A percentile compares a stretch with the other conserved stretches of the same genome.
Conservation (phyloP, 1,140 invertebrate species). For the Hylaeus volcanicus region DNA sequence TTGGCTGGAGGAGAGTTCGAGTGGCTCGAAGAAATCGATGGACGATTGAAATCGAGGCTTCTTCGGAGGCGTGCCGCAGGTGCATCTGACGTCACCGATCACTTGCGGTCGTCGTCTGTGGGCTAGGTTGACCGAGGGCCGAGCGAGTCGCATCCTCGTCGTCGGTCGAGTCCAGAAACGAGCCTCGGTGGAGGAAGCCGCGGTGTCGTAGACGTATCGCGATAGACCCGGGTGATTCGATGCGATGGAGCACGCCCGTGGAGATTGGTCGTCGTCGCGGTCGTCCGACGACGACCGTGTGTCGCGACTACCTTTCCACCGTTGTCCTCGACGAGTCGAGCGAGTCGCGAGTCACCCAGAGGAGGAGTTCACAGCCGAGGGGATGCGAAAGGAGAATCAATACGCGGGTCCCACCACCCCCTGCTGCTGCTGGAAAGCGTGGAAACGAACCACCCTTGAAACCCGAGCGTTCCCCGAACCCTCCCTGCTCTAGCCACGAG, state of each 20-base stretch:
- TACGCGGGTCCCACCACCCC: slow-evolving; percentile 72
- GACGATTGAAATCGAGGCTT: background rate
- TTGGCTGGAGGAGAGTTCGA: background rate
- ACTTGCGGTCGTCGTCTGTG: slow-evolving; percentile 17
- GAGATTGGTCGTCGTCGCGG: slow-evolving; percentile 35
- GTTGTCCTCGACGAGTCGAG: slow-evolving; percentile 66
- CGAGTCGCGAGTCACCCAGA: slow-evolving; percentile 36
- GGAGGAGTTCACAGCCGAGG: slow-evolving; percentile 53
- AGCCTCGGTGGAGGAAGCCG: no score
- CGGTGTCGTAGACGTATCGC: no score
- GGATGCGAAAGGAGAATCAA: slow-evolving; percentile 76
- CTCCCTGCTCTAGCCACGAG: background rate
- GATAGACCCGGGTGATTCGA: no score
- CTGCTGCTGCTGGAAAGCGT: slow-evolving; percentile 59
- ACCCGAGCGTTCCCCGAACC: slow-evolving; percentile 14
- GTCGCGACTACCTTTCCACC: slow-evolving; percentile 33
- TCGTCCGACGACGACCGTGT: slow-evolving; percentile 48
- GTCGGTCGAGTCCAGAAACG: no score
- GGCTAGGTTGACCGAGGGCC: slow-evolving; percentile 17
- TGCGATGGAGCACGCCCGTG: background rate
- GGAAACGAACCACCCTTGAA: slow-evolving; percentile 67
- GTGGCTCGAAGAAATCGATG: slow-evolving; percentile 1
- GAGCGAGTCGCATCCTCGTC: slow-evolving; percentile 11
- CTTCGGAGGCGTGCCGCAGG: slow-evolving; percentile 32
- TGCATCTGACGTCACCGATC: slow-evolving; percentile 46